phyloP scores from a whole-genome alignment of 2,888 invertebrate species.

The Eurytoma adleriae region DNA sequence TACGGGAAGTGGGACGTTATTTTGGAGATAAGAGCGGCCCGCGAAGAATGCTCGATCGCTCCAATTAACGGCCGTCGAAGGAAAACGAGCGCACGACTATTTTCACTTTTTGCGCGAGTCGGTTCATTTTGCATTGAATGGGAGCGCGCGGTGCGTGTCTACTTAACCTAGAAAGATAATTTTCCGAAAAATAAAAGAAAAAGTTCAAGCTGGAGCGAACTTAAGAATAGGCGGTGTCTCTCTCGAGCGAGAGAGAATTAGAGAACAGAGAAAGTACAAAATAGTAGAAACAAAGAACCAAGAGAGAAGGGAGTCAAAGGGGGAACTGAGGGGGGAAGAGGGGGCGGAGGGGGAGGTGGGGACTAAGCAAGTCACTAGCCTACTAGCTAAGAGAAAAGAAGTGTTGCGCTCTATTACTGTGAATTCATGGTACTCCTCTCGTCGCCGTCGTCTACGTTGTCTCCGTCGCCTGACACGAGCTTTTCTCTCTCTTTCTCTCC shows the following conservation, averaged over 20 bases:
- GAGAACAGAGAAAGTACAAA: slow-evolving; percentile 45
- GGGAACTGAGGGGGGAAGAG: background rate
- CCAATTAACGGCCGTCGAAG: background rate
- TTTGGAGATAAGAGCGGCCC: background rate
- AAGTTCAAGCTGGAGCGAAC: background rate
- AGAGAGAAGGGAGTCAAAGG: background rate
- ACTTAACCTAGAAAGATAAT: slow-evolving; percentile 48
- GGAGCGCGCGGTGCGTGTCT: background rate
- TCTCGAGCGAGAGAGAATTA: slow-evolving; percentile 37
- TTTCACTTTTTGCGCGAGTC: slow-evolving; percentile 18
- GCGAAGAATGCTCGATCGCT: background rate
- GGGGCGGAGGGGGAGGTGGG: background rate
- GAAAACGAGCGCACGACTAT: background rate
- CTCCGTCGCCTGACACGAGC: slow-evolving; percentile 4
- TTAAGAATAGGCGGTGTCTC: slow-evolving; percentile 39
- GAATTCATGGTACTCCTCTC: slow-evolving; percentile 49
- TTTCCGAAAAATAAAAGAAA: slow-evolving; percentile 27
- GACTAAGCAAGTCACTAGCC: background rate
- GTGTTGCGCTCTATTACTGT: slow-evolving; percentile 32
- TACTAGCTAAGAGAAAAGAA: slow-evolving; percentile 30
- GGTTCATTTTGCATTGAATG: background rate
- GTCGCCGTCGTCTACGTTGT: background rate
- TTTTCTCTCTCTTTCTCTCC: slow-evolving; percentile 10
- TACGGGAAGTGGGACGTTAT: background rate
- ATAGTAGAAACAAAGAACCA: slow-evolving; percentile 45